Conservation (phyloP, 2,113 vertebrate genomes). For the Lontra canadensis region DNA sequence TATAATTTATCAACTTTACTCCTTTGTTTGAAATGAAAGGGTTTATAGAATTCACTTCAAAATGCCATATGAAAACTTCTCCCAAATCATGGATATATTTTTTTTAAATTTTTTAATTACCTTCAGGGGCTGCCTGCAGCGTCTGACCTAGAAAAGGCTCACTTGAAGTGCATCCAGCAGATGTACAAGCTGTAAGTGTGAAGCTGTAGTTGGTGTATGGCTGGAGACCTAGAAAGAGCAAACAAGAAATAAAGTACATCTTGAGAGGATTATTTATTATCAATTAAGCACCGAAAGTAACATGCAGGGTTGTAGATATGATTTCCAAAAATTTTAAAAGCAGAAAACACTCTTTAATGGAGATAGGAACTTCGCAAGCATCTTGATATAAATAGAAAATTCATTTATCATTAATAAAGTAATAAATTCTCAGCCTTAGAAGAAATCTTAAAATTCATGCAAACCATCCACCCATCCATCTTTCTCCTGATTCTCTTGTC, state of each 20-base stretch:
- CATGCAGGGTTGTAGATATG: background rate
- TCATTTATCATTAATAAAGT: constrained; percentile 20
- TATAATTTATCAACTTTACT: background rate
- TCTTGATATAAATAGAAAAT: background rate
- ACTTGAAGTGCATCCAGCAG: constrained; percentile 90
- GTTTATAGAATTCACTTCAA: background rate
- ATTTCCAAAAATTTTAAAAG: background rate
- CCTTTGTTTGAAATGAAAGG: background rate
- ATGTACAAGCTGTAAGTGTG: constrained; percentile 90
- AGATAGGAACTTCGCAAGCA: background rate
- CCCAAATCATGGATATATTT: background rate
- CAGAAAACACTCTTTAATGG: background rate
- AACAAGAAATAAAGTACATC: constrained; percentile 51
- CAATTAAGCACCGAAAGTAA: background rate
- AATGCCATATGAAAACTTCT: constrained; percentile 25
- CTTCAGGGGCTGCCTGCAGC: constrained; percentile 89
- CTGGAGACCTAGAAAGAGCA: constrained; percentile 87
- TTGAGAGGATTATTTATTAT: constrained; percentile 58
- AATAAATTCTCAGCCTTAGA: background rate
- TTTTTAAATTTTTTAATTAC: constrained; percentile 76
- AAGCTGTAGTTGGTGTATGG: constrained; percentile 92
- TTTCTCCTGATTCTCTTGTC: background rate
- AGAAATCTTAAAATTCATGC: background rate
- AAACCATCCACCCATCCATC: background rate
- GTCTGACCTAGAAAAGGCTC: constrained; percentile 89